These are phyloP conservation scores for Aratinga solstitialis DNA, from an alignment of 2,797 vertebrate genomes.

Conservation along the genomic window DNA sequence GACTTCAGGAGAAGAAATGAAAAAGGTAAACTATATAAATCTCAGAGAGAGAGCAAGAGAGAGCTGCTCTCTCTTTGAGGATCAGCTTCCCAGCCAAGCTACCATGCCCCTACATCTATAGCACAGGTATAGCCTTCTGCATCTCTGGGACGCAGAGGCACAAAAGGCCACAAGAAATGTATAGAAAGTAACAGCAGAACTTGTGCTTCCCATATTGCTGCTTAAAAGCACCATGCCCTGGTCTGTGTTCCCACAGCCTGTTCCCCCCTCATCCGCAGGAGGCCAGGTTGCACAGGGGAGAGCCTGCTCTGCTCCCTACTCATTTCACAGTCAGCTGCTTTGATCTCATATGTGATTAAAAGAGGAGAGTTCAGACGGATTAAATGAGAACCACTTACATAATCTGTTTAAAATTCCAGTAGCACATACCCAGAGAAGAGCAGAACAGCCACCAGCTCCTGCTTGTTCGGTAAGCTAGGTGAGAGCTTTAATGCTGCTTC, in stretches of 20 bases:
- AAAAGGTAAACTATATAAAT: conserved; percentile 64
- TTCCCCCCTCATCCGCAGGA: not conserved
- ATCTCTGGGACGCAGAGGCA: not conserved
- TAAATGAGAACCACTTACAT: conserved; percentile 61
- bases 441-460: not conserved
- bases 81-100: not conserved
- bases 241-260: not conserved
- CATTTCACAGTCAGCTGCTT: conserved; percentile 37
- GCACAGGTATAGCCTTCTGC: not conserved
- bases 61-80: not conserved
- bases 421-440: not conserved
- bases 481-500: not conserved
- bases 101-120: not conserved
- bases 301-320: not conserved
- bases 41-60: not conserved
- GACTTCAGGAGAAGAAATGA: conserved; percentile 53
- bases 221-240: not conserved
- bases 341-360: conserved; percentile 40
- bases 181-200: not conserved
- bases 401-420: conserved; percentile 65
- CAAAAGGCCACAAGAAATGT: not conserved
- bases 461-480: not conserved
- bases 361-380: conserved; percentile 54
- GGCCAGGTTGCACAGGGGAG: not conserved
- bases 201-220: not conserved